These are phyloP conservation scores for Cheumatopsyche charites DNA, from an alignment of 1,140 invertebrate species.

Conservation along the genomic window DNA sequence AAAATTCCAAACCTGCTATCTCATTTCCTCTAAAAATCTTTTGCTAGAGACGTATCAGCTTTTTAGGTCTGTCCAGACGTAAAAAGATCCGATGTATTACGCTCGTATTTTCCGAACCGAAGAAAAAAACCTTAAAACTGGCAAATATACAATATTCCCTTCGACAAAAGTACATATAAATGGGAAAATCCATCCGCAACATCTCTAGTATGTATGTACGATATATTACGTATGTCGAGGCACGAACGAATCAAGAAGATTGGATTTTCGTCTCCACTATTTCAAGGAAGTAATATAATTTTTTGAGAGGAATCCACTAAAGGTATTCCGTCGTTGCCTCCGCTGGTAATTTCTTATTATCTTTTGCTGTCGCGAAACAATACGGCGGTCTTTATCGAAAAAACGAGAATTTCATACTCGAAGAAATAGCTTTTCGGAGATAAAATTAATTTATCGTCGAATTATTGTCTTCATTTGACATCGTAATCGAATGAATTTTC, in stretches of 20 bases:
- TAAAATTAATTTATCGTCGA: slow-evolving; percentile 16
- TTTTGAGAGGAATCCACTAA: no score
- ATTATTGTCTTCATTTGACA: slow-evolving; percentile 15
- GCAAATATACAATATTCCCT: slow-evolving; percentile 4
- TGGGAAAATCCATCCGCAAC: no score
- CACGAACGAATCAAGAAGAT: no score
- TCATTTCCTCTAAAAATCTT: slow-evolving; percentile 4
- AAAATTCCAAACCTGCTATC: not conserved
- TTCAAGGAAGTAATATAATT: no score
- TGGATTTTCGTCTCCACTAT: no score
- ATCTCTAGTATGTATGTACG: no score
- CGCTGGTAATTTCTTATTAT: slow-evolving; percentile 12
- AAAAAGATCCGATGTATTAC: slow-evolving; percentile 4
- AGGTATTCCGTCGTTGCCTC: no score
- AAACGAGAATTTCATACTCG: slow-evolving; percentile 16
- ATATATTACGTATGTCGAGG: no score
- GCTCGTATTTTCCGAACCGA: not conserved
- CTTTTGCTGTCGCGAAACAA: not conserved
- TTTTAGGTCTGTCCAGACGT: no score
- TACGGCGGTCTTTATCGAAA: slow-evolving; percentile 3
- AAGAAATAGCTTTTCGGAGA: not conserved
- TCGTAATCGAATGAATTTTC: slow-evolving; percentile 15
- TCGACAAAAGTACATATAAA: no score
- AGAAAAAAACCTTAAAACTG: slow-evolving; percentile 4
- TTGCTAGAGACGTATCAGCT: not conserved